Percentiles rank a stretch among this genome's conserved stretches.
Conservation (phyloP, 2,888 invertebrate species). For the Agonum fuliginosum region DNA sequence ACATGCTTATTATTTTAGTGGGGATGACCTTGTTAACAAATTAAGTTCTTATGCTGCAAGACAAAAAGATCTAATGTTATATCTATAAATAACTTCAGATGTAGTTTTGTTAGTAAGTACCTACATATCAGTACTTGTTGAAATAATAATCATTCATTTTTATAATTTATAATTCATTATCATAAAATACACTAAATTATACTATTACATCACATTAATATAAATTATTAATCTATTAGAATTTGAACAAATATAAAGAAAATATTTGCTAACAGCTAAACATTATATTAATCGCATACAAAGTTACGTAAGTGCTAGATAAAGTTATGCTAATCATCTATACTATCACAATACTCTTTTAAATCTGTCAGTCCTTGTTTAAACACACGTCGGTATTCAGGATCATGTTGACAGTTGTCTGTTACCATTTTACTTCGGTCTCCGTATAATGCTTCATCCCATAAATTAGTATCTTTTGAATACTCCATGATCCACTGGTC, state of each 20-base stretch:
- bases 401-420: constrained; percentile 65
- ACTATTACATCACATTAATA: too few relatives aligned
- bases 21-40: neutral
- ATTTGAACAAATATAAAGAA: too few relatives aligned
- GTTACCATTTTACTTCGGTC: constrained; percentile 67
- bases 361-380: constrained; percentile 66
- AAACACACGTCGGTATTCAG: constrained; percentile 62
- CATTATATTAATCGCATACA: neutral
- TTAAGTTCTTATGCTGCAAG: neutral
- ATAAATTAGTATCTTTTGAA: constrained; percentile 64
- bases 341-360: constrained; percentile 66
- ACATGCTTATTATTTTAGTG: constrained; percentile 14
- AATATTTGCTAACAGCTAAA: neutral
- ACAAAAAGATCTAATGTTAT: too few relatives aligned
- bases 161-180: too few relatives aligned
- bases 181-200: too few relatives aligned
- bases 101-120: too few relatives aligned
- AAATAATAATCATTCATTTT: too few relatives aligned
- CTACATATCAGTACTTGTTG: too few relatives aligned
- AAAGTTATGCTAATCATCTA: constrained; percentile 40
- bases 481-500: constrained; percentile 64
- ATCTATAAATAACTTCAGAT: too few relatives aligned
- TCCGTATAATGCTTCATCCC: constrained; percentile 65
- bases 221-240: too few relatives aligned
- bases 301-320: neutral